Base-by-base conservation (phyloP, 2,797 vertebrate species). In the Lithobates sylvaticus region DNA sequence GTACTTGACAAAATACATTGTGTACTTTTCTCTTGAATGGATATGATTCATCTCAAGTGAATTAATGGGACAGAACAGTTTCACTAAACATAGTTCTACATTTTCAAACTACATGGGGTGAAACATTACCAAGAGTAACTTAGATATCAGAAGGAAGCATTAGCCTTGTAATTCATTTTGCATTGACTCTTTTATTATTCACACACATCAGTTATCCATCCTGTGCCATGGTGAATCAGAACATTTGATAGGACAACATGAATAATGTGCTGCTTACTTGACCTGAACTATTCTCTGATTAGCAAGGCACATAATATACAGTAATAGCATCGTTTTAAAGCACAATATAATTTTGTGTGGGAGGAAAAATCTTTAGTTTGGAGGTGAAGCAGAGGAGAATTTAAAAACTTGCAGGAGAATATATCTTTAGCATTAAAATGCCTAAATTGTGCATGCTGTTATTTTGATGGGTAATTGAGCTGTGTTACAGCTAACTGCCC, bases 31-130 rank as follows among this genome's bases (percentile, higher is more conserved):
- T 42, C 29, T 72, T 42, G 27, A 77, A 67, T 61, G 50, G 67
- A n/a, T n/a, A 73, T 78, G 67, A 84, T 78, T 84, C n/a, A 4
- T 61, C 47, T 54, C 15, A 84, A 78, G 34, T 27, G 50, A 69
- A 64, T 36, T 73, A 61, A 73, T 73, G 80, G 50, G 27, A 71
- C 47, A 32, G 9, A 74, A 74, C n/a, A 67, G 47, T 29, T n/a
- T 15, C n/a, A 42, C 71, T 18, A 64, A 75, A 61, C 44, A 18
- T 27, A 29, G 21, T 64, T 42, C 5, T 64, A 18, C n/a, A 72
- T 23, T 65, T 32, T 21, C 29, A 54, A 61, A 73, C 68, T 36
- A 27, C 79, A 64, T 13, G 32, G 8, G 39, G 34, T 72, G 27
- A 58, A 42, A 71, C 58, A 75, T 83, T 69, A 54, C 32, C 54